Evolutionary conservation across 2,888 invertebrate genomes (phyloP), one percentile per base, ranked within the genome.

Genomic region (Sacculina carcini): DNA sequence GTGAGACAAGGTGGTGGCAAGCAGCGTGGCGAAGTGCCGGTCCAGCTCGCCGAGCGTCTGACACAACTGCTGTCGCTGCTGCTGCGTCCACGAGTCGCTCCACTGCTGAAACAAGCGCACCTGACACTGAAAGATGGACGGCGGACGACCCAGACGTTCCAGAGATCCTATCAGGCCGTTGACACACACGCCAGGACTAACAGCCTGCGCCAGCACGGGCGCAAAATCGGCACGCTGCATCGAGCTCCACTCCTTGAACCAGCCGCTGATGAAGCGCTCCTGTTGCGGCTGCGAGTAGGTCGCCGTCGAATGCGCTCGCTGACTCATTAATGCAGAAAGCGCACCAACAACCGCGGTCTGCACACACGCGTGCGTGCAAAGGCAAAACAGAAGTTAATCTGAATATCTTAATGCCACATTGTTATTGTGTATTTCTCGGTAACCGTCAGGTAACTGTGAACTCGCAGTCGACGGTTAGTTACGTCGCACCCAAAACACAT

Each of bases 111-210:
- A 65, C 5, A 67, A 58, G 55, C 65, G 65, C 54, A 66, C 56
- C 56, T 66, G 65, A 53, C 66, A 66, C 57, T 66, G 62, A 56
- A 65, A 65, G 28, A 67, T 64, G 51, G 61, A 63, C 7, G 66
- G 66, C 29, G 64, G 65, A 50, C 60, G 60, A 48, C 64, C 64
- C 16, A 56, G 50, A 47, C 48, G 49, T 47, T 55, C 42, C 24
- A 55, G 42, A 19, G 51, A 53, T n/a, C 42, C 42, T n/a, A 42
- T 28, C 42, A 42, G 42, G 2, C 42, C 42, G 42, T 42, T 42
- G 5, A 42, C 42, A 28, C 28, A 42, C 16, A 42, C 26, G 1
- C 28, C n/a, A 2, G 42, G 42, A n/a, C 28, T 14, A n/a, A 42
- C 26, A n/a, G 26, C 28, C 42, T 42, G 42, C 16, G 42, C 42